These are phyloP conservation scores for Leptosomus discolor DNA, from an alignment of 2,113 vertebrate species.

Conservation along the genomic window DNA sequence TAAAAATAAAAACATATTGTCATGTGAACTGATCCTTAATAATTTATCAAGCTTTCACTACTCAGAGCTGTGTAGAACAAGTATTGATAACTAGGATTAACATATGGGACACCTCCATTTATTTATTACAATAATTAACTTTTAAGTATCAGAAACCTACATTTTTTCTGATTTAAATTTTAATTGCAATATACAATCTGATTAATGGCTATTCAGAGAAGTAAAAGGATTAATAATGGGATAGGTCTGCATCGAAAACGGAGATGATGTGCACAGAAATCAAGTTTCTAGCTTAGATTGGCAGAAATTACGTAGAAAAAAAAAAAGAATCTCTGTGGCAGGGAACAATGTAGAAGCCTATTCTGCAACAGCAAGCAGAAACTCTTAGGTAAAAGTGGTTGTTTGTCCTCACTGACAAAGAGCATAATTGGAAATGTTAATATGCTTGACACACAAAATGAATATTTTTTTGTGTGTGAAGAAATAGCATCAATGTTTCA, in stretches of 20 bases:
- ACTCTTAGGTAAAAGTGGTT: background rate
- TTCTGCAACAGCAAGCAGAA: background rate
- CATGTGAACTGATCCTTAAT: background rate
- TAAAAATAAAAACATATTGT: background rate
- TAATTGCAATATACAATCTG: background rate
- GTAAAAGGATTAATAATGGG: background rate
- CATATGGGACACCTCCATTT: rapidly evolving
- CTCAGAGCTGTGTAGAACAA: background rate
- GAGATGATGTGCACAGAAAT: rapidly evolving
- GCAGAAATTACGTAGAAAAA: background rate
- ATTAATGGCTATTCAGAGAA: background rate
- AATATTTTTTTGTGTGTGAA: too few relatives aligned
- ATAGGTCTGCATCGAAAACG: background rate
- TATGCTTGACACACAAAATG: background rate
- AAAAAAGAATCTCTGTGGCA: background rate
- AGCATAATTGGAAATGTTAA: background rate
- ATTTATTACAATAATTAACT: background rate
- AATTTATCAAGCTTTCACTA: background rate
- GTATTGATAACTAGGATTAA: background rate
- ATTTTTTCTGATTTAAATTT: background rate
- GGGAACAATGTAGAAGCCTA: background rate
- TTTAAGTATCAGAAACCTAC: background rate
- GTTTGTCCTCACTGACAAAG: background rate
- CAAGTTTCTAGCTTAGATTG: background rate
- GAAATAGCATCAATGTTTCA: background rate